Evolutionary conservation across 2,888 invertebrate species (phyloP).

Genomic region (Bugula neritina): DNA sequence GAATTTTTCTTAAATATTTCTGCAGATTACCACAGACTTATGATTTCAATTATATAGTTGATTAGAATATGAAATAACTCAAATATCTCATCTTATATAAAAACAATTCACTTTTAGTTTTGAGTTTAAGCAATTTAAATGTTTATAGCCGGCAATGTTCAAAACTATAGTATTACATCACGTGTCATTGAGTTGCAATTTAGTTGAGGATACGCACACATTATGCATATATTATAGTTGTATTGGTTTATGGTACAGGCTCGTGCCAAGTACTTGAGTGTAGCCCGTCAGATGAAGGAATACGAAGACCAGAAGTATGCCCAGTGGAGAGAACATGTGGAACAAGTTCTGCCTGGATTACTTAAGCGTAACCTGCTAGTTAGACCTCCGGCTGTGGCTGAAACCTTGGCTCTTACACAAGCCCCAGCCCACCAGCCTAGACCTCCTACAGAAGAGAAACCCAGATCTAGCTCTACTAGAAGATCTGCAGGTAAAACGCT

Average conservation of each 20-base stretch:
- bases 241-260: slow-evolving; percentile 59
- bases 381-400: slow-evolving; percentile 32
- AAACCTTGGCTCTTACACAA: slow-evolving; percentile 8
- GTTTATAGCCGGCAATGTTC: too few relatives aligned
- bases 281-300: slow-evolving; percentile 68
- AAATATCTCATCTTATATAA: too few relatives aligned
- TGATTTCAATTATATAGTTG: too few relatives aligned
- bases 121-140: too few relatives aligned
- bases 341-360: slow-evolving; percentile 60
- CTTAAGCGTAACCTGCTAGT: slow-evolving; percentile 47
- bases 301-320: slow-evolving; percentile 70
- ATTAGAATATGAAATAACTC: too few relatives aligned
- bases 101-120: too few relatives aligned
- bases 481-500: slow-evolving; percentile 27
- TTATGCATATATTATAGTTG: too few relatives aligned
- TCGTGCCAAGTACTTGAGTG: slow-evolving; percentile 69
- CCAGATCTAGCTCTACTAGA: slow-evolving; percentile 14
- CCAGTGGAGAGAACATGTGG: slow-evolving; percentile 65
- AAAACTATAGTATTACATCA: too few relatives aligned
- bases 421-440: not conserved
- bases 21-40: too few relatives aligned
- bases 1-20: too few relatives aligned
- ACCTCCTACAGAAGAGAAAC: slow-evolving; percentile 13
- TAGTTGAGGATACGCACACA: too few relatives aligned
- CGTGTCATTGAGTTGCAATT: too few relatives aligned